Conservation (phyloP, 2,113 vertebrate genomes). For the Penelope pileata region DNA sequence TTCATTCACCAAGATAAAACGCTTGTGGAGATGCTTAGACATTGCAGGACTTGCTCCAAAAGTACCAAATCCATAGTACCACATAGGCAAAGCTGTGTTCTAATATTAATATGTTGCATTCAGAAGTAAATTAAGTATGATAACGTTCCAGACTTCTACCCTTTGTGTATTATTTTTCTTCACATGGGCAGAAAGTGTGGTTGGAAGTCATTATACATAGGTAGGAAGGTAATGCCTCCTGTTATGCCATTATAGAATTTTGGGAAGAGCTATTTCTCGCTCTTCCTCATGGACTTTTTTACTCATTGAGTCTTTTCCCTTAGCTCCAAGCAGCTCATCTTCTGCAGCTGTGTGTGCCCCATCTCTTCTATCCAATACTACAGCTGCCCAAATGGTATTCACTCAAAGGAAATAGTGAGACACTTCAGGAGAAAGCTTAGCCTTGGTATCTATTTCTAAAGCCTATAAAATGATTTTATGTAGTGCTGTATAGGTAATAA, state of each 20-base stretch:
- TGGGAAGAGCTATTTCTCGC: not conserved
- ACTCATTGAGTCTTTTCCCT: not conserved
- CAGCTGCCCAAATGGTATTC: not conserved
- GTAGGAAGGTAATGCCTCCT: too few relatives aligned
- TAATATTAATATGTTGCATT: not conserved
- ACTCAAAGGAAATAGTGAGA: not conserved
- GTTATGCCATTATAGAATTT: not conserved
- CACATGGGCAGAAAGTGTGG: not conserved
- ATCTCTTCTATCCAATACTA: not conserved
- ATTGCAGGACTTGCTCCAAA: not conserved
- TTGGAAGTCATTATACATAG: not conserved
- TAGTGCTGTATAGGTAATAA: not conserved
- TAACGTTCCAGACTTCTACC: not conserved
- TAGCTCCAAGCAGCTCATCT: not conserved
- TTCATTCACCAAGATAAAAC: constrained; percentile 39
- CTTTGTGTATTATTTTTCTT: not conserved
- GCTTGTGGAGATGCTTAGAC: not conserved
- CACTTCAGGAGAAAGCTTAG: not conserved
- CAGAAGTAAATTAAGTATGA: not conserved
- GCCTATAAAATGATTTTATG: not conserved
- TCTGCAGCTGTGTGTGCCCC: not conserved
- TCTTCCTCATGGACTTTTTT: not conserved
- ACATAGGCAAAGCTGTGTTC: not conserved
- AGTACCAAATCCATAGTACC: not conserved
- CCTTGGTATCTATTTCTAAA: not conserved